Conservation (phyloP, 35 echinoderm and acorn worm genomes). For the Stichopus chloronotus region DNA sequence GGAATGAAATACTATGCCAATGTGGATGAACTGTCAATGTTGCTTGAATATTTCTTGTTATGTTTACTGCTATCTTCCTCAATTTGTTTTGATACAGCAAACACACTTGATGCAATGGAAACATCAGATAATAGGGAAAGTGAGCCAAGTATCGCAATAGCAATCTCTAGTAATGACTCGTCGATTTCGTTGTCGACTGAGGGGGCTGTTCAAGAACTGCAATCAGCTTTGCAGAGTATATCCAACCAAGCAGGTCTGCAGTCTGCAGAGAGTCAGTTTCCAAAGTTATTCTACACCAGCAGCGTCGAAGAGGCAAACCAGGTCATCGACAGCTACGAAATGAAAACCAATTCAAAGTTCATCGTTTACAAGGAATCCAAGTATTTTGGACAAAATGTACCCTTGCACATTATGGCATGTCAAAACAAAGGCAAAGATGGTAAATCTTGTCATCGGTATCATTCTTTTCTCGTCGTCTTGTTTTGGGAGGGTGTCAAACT, state of each 20-base stretch:
- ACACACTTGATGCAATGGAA: not conserved
- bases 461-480: too few relatives aligned
- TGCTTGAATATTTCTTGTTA: too few relatives aligned
- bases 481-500: too few relatives aligned
- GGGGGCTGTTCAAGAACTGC: not conserved
- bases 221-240: not conserved
- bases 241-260: not conserved
- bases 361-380: slow-evolving; percentile 53
- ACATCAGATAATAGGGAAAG: not conserved
- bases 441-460: not conserved
- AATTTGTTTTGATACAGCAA: not conserved
- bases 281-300: slow-evolving; percentile 27
- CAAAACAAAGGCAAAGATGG: slow-evolving; percentile 1
- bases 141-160: not conserved
- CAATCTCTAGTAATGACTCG: not conserved
- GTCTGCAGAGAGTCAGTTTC: not conserved
- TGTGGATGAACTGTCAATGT: too few relatives aligned
- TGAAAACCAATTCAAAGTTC: slow-evolving; percentile 29
- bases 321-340: slow-evolving; percentile 28
- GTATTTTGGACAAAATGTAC: slow-evolving; percentile 40
- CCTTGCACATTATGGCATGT: slow-evolving; percentile 46
- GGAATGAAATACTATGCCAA: too few relatives aligned
- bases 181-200: not conserved
- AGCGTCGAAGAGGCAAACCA: not conserved
- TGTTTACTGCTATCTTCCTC: too few relatives aligned